Conservation (phyloP, 2,888 invertebrate species). For the Zootermopsis nevadensis region DNA sequence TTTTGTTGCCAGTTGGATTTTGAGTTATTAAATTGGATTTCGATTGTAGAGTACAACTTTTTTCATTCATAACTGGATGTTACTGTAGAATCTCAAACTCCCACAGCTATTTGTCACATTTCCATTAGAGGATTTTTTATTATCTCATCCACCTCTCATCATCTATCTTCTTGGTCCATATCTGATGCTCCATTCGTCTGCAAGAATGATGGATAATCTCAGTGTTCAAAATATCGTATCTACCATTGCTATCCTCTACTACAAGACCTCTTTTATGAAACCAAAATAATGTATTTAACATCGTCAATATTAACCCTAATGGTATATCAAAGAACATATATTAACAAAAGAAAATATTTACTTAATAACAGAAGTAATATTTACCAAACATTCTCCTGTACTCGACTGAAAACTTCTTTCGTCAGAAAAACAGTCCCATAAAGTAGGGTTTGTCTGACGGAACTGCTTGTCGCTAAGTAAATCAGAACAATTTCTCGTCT, state of each 20-base stretch:
- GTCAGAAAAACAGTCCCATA: too few species aligned
- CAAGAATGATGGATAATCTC: conserved; percentile 6
- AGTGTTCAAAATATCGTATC: neutral
- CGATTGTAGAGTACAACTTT: neutral
- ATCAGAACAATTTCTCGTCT: too few species aligned
- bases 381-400: too few species aligned
- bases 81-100: neutral
- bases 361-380: neutral
- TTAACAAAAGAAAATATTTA: neutral
- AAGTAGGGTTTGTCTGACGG: too few species aligned
- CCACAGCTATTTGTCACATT: conserved; percentile 25
- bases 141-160: conserved; percentile 6
- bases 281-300: neutral
- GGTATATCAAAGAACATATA: neutral
- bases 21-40: conserved; percentile 18
- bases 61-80: neutral
- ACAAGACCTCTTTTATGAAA: neutral
- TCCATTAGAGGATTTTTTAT: conserved; percentile 31
- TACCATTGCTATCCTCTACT: neutral
- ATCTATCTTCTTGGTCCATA: neutral
- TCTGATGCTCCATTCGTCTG: conserved; percentile 10
- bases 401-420: too few species aligned
- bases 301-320: neutral
- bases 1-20: neutral
- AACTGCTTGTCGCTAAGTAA: too few species aligned